phyloP scores from a whole-genome alignment of 2,797 vertebrate genomes.

The Coranthus polyacanthus region DNA sequence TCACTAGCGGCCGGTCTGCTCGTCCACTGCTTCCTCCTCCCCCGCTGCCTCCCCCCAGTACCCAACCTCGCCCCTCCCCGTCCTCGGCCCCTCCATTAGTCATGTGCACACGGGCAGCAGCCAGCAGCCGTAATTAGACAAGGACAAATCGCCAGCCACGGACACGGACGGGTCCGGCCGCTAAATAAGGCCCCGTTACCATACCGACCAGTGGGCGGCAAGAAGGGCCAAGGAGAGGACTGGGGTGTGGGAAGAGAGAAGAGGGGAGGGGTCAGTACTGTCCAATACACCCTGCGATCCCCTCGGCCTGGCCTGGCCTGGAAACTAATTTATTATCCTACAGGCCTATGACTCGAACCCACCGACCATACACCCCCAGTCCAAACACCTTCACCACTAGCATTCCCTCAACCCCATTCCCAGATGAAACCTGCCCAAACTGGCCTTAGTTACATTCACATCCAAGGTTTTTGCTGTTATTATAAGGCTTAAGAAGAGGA shows the following conservation, averaged over 20 bases:
- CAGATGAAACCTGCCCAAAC: conserved; percentile 7
- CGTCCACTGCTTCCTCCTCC: conserved; percentile 82
- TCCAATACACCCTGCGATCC: conserved; percentile 56
- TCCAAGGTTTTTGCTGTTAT: too few species aligned
- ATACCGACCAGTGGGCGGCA: conserved; percentile 78
- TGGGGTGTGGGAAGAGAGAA: conserved; percentile 61
- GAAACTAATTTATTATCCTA: conserved; percentile 79
- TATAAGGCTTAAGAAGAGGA: too few species aligned
- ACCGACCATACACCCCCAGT: conserved; percentile 22
- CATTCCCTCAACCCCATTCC: conserved; percentile 21
- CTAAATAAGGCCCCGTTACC: conserved; percentile 88
- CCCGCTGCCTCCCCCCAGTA: conserved; percentile 74
- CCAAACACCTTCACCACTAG: conserved; percentile 27
- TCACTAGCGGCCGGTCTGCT: conserved; percentile 86
- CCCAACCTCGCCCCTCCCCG: conserved; percentile 83
- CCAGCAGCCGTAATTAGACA: conserved; percentile 96
- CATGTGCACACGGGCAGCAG: conserved; percentile 91
- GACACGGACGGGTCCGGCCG: conserved; percentile 86
- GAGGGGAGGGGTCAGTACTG: conserved; percentile 55
- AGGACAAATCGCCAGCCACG: conserved; percentile 89
- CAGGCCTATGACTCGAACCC: conserved; percentile 31
- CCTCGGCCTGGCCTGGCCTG: conserved; percentile 63
- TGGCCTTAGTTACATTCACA: not conserved
- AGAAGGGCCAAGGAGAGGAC: conserved; percentile 71
- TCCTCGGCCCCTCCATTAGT: conserved; percentile 89